Evolutionary conservation across 2,113 vertebrate genomes (phyloP).

Genomic region (Vimba vimba): DNA sequence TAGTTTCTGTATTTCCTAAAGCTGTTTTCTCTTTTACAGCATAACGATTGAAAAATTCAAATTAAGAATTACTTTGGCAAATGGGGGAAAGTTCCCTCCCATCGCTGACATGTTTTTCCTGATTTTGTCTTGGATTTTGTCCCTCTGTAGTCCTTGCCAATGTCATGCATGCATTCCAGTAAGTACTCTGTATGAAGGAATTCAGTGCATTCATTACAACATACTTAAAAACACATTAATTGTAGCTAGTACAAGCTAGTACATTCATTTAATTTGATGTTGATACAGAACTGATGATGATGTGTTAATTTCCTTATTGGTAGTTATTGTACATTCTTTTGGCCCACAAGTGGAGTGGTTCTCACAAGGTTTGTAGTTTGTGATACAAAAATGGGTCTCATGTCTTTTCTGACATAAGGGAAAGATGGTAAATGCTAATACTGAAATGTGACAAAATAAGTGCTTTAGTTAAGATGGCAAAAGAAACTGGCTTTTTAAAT

Average conservation of each 20-base stretch:
- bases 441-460: neutral
- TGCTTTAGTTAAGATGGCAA: neutral
- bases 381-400: neutral
- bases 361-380: neutral
- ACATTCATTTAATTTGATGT: neutral
- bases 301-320: neutral
- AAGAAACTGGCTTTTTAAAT: neutral
- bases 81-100: slow-evolving; percentile 68
- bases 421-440: neutral
- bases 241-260: neutral
- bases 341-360: neutral
- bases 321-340: neutral
- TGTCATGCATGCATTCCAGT: slow-evolving; percentile 73
- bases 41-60: neutral
- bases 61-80: slow-evolving; percentile 67
- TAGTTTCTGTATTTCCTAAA: neutral
- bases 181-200: slow-evolving; percentile 69
- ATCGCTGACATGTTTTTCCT: slow-evolving; percentile 71
- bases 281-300: neutral
- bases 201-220: neutral
- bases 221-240: neutral
- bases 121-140: slow-evolving; percentile 72
- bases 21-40: neutral
- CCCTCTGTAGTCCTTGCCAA: slow-evolving; percentile 74
- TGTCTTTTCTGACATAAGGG: neutral